phyloP scores from a whole-genome alignment of 2,888 invertebrate species.

The Mactromeris polynyma region DNA sequence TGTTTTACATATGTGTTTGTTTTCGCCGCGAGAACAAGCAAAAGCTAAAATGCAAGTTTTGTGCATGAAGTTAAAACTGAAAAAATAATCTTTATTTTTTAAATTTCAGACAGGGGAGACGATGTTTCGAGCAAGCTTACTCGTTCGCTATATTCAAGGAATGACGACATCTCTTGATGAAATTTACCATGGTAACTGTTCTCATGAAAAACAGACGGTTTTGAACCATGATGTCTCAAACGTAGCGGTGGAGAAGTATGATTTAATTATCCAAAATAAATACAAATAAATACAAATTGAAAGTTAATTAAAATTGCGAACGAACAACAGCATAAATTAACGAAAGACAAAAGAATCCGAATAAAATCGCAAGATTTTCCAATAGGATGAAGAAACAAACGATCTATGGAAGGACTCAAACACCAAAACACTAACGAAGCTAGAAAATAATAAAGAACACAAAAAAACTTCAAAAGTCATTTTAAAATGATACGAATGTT shows the following conservation, averaged over 20 bases:
- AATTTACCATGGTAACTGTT: neutral
- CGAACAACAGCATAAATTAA: too few relatives aligned
- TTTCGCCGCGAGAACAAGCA: too few relatives aligned
- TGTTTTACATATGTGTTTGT: too few relatives aligned
- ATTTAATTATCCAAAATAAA: neutral
- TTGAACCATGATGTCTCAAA: neutral
- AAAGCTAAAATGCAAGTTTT: too few relatives aligned
- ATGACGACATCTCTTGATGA: neutral
- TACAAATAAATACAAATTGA: neutral
- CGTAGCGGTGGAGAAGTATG: neutral
- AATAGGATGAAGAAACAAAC: too few relatives aligned
- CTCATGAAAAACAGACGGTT: neutral
- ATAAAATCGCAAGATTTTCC: neutral
- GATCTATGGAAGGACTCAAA: too few relatives aligned
- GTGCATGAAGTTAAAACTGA: too few relatives aligned
- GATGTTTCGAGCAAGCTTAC: neutral
- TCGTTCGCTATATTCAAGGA: neutral
- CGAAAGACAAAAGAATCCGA: neutral
- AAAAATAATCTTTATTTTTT: neutral
- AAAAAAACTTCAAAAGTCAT: too few relatives aligned
- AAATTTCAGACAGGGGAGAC: neutral
- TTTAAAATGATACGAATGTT: too few relatives aligned
- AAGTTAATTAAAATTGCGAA: neutral
- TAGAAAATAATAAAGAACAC: too few relatives aligned
- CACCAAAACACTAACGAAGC: too few relatives aligned